Conservation (phyloP, 2,888 invertebrate genomes). For the Bellardia pandia region DNA sequence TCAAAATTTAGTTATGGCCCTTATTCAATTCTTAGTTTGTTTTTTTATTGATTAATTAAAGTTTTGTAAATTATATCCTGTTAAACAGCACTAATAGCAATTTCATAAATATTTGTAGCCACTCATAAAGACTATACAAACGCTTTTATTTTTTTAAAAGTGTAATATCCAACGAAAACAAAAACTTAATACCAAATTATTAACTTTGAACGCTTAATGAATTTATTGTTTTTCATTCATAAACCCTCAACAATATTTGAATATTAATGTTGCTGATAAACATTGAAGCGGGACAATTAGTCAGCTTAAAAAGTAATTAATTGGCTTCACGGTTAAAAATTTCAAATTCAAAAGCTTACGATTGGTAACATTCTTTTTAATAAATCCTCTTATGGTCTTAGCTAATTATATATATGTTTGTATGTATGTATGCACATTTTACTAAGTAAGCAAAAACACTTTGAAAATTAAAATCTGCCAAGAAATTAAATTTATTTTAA, state of each 20-base stretch:
- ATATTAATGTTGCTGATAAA: background rate
- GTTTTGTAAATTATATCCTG: too few species aligned
- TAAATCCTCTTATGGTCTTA: conserved; percentile 35
- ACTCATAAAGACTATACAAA: too few species aligned
- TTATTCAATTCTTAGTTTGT: too few species aligned
- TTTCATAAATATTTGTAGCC: too few species aligned
- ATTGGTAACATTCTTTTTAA: conserved; percentile 3
- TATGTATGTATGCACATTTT: background rate
- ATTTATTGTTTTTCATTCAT: background rate
- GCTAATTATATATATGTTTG: background rate
- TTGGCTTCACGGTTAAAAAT: conserved; percentile 21
- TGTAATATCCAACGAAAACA: too few species aligned
- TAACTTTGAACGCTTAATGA: background rate
- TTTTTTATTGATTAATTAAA: too few species aligned
- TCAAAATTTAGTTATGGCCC: too few species aligned
- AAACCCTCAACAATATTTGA: background rate
- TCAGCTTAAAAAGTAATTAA: conserved; percentile 27
- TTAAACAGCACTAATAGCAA: too few species aligned
- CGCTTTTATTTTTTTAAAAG: too few species aligned
- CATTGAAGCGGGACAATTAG: background rate
- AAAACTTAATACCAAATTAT: background rate
- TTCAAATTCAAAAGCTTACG: conserved; percentile 20
- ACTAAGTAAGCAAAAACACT: background rate
- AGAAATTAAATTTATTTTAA: conserved; percentile 3
- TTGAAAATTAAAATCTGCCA: conserved; percentile 31